Conservation (phyloP, 2,888 invertebrate genomes). For the Brassicogethes aeneus region DNA sequence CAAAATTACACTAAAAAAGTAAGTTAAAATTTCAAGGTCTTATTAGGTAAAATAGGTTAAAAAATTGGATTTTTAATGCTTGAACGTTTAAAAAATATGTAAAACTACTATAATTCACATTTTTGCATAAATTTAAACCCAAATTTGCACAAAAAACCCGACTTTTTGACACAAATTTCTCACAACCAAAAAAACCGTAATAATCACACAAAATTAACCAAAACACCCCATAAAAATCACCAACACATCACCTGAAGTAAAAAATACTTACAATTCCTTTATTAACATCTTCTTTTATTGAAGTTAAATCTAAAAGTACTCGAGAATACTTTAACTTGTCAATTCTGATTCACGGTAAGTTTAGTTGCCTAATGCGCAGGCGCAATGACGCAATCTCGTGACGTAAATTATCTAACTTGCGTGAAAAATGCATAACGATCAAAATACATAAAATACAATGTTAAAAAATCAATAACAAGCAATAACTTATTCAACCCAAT, state of each 20-base stretch:
- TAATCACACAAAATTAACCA: neutral
- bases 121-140: too few relatives aligned
- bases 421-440: too few relatives aligned
- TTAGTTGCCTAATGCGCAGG: constrained; percentile 49
- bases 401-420: constrained; percentile 43
- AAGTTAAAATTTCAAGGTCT: constrained; percentile 16
- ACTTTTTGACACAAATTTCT: constrained; percentile 13
- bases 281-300: constrained; percentile 53
- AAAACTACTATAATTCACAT: constrained; percentile 2
- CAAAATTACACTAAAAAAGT: neutral
- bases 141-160: neutral
- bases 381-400: constrained; percentile 56
- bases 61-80: neutral
- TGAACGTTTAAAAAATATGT: constrained; percentile 7
- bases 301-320: constrained; percentile 21
- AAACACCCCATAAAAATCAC: neutral
- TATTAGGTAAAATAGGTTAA: neutral
- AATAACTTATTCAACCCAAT: too few relatives aligned
- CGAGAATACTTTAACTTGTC: constrained; percentile 29
- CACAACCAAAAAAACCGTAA: constrained; percentile 6
- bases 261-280: constrained; percentile 59
- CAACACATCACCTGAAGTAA: neutral
- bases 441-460: neutral
- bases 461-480: neutral
- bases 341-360: constrained; percentile 44